These are phyloP conservation scores for Enteromius argenteus DNA, from an alignment of 2,797 vertebrate genomes.

Conservation along the genomic window DNA sequence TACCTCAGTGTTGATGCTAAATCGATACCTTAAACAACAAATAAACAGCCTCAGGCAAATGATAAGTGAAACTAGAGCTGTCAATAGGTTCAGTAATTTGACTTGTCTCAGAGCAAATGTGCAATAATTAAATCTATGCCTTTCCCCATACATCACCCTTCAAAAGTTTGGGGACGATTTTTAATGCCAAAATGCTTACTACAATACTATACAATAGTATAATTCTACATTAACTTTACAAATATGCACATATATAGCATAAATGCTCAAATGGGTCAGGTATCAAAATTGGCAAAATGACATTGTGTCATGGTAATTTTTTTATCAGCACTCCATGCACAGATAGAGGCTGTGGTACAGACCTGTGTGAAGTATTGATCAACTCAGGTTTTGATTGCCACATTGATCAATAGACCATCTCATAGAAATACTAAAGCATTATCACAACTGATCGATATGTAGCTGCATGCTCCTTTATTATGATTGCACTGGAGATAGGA, in stretches of 20 bases:
- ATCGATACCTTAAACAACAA: conserved; percentile 18
- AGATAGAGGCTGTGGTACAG: background rate
- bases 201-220: background rate
- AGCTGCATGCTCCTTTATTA: background rate
- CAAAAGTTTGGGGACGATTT: background rate
- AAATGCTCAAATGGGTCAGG: background rate
- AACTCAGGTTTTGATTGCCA: background rate
- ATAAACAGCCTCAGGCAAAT: conserved; percentile 16
- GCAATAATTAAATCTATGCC: background rate
- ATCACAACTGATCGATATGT: conserved; percentile 19
- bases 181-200: background rate
- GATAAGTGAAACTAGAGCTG: background rate
- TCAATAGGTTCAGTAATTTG: background rate
- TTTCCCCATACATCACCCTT: background rate
- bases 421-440: conserved; percentile 20
- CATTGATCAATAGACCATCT: conserved; percentile 21
- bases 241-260: background rate
- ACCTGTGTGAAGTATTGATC: background rate
- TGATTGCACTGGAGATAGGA: background rate
- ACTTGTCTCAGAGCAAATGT: conserved; percentile 1
- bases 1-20: background rate
- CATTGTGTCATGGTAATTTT: background rate
- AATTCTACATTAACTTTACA: background rate
- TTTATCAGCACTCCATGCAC: background rate
- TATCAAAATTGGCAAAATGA: background rate